Percentiles rank a stretch among this genome's conserved stretches.
These are phyloP conservation scores for Gadopsis marmoratus DNA, from an alignment of 2,797 vertebrate species.

Conservation along the genomic window DNA sequence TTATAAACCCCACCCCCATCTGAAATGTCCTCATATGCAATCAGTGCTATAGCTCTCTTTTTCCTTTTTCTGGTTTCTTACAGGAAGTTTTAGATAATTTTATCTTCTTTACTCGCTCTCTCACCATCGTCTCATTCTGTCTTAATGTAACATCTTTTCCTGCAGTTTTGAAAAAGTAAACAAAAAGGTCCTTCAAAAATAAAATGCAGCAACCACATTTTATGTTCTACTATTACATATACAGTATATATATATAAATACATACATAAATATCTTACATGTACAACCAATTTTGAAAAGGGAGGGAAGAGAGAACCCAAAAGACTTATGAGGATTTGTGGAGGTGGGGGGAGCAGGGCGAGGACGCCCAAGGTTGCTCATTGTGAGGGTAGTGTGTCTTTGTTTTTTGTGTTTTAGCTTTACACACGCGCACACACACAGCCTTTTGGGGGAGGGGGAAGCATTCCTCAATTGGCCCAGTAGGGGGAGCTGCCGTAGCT, in stretches of 20 bases:
- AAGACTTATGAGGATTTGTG: constrained; percentile 87
- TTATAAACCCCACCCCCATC: constrained; percentile 82
- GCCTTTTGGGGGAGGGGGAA: constrained; percentile 65
- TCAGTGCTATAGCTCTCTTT: constrained; percentile 80
- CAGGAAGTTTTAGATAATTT: constrained; percentile 64
- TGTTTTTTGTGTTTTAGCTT: constrained; percentile 63
- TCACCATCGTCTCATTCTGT: constrained; percentile 53
- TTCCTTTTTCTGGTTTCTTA: constrained; percentile 68
- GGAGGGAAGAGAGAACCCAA: constrained; percentile 85
- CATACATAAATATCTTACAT: constrained; percentile 99
- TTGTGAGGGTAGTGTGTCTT: constrained; percentile 76
- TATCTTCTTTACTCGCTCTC: constrained; percentile 47
- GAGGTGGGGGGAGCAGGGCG: constrained; percentile 74
- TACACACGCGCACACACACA: constrained; percentile 62
- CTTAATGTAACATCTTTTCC: constrained; percentile 84
- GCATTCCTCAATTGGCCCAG: constrained; percentile 93
- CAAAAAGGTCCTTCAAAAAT: constrained; percentile 88
- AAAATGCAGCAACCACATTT: constrained; percentile 91
- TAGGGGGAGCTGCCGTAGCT: constrained; percentile 94
- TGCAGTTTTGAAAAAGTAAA: constrained; percentile 88
- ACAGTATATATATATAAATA: constrained; percentile 97
- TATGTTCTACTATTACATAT: constrained; percentile 94
- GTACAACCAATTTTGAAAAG: constrained; percentile 87
- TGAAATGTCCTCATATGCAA: constrained; percentile 81
- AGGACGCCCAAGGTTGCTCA: constrained; percentile 65